phyloP scores from a whole-genome alignment of 2,113 vertebrate species.

The Deroptyus accipitrinus region DNA sequence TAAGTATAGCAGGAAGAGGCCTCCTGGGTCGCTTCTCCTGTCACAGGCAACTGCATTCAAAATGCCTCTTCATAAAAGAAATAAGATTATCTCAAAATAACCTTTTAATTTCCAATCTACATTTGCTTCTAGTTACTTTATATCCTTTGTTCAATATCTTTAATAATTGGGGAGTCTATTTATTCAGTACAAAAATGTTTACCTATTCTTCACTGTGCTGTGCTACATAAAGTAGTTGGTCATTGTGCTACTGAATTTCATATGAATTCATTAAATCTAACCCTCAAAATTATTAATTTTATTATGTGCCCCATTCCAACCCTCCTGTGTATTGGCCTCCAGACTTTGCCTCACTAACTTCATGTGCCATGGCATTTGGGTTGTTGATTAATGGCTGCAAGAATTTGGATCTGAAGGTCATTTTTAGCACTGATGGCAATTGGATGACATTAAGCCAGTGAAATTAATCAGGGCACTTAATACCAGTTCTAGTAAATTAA shows the following conservation, averaged over 20 bases:
- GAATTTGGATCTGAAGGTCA: background rate
- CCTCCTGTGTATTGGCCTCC: background rate
- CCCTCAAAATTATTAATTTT: background rate
- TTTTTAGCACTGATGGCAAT: background rate
- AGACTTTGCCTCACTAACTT: background rate
- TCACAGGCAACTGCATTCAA: background rate
- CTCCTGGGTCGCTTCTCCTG: background rate
- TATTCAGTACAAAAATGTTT: background rate
- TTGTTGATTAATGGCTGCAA: background rate
- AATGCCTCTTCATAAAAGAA: background rate
- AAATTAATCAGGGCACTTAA: background rate
- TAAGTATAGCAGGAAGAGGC: background rate
- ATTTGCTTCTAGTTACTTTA: background rate
- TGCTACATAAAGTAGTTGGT: background rate
- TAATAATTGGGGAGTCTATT: background rate
- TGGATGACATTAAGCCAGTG: background rate
- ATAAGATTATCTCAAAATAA: background rate
- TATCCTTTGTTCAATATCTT: background rate
- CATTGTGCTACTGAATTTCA: background rate
- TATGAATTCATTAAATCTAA: background rate
- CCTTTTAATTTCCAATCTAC: background rate
- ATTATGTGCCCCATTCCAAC: background rate
- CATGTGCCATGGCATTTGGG: background rate
- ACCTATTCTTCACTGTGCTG: background rate
- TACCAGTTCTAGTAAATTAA: background rate